Evolutionary conservation across 2,113 vertebrate genomes (phyloP).

Genomic region (Peromyscus polionotus): DNA sequence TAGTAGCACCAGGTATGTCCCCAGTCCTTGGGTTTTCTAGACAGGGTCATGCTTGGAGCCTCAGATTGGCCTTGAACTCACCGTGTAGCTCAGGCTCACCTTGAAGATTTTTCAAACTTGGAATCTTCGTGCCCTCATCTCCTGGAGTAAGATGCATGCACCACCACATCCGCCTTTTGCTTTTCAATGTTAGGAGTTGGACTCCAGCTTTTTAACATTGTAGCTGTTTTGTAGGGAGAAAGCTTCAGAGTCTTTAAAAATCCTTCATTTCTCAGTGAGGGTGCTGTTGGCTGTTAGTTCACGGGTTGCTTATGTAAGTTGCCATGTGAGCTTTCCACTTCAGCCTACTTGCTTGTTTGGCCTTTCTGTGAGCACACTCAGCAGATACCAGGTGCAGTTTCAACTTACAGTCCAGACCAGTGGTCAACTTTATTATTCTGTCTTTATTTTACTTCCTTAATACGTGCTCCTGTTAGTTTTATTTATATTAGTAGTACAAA

Average conservation of each 20-base stretch:
- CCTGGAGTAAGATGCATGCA: background rate
- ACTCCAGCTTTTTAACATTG: background rate
- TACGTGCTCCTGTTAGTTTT: conserved; percentile 65
- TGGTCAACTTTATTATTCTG: background rate
- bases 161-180: too few species aligned
- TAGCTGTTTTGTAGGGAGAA: background rate
- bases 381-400: background rate
- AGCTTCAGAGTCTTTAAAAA: background rate
- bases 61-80: background rate
- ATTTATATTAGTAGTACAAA: conserved; percentile 80
- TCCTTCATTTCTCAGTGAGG: background rate
- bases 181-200: background rate
- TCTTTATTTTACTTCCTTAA: conserved; percentile 44
- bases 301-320: background rate
- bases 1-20: background rate
- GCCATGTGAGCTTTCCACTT: background rate
- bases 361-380: background rate
- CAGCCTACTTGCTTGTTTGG: background rate
- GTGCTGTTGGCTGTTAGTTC: background rate
- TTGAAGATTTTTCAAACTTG: background rate
- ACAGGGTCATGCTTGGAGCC: background rate
- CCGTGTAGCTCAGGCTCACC: background rate
- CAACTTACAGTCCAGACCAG: background rate
- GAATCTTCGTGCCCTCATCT: background rate
- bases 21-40: background rate